phyloP scores from a whole-genome alignment of 2,113 vertebrate species.

The Chroicocephalus ridibundus region DNA sequence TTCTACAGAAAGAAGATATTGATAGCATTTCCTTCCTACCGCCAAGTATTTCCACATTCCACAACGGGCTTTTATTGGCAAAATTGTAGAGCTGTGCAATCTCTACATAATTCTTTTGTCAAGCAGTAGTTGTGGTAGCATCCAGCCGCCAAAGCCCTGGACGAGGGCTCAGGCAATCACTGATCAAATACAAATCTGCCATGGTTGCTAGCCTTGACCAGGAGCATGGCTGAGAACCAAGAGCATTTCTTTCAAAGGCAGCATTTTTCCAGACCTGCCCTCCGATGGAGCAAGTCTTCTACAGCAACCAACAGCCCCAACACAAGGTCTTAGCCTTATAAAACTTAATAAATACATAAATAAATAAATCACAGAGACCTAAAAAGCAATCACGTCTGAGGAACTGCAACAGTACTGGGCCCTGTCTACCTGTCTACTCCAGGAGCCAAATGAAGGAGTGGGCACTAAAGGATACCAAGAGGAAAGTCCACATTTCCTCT shows the following conservation, averaged over 20 bases:
- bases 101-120: neutral
- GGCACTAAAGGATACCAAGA: neutral
- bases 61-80: neutral
- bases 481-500: neutral
- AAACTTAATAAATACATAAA: neutral
- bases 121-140: neutral
- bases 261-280: neutral
- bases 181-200: neutral
- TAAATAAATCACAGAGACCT: neutral
- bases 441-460: neutral
- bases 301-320: neutral
- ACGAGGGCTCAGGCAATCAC: neutral
- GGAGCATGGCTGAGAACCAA: neutral
- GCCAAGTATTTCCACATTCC: neutral
- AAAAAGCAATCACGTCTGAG: neutral
- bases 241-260: neutral
- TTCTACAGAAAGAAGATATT: neutral
- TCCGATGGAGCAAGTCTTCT: neutral
- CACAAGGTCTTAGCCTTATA: neutral
- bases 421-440: neutral
- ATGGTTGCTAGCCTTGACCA: neutral
- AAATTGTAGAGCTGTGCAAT: neutral
- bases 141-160: neutral
- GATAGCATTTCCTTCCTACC: neutral
- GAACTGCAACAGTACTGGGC: neutral